Evolutionary conservation across 2,797 vertebrate species (phyloP).

Genomic region (Menidia menidia): DNA sequence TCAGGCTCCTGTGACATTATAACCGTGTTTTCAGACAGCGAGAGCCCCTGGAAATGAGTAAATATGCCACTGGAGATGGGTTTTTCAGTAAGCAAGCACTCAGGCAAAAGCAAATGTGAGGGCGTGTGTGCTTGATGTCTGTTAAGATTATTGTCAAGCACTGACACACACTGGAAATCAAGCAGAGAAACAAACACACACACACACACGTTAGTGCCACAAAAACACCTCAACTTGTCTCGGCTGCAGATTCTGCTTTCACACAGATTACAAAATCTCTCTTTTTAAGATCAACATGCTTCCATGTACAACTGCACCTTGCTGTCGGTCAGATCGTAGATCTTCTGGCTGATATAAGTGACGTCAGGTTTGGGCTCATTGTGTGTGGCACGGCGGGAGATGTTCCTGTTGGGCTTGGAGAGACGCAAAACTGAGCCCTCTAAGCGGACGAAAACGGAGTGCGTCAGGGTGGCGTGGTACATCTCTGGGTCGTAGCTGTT

Average conservation of each 20-base stretch:
- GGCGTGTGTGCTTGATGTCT: slow-evolving; percentile 60
- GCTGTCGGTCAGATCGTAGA: slow-evolving; percentile 94
- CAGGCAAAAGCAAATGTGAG: slow-evolving; percentile 55
- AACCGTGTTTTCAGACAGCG: slow-evolving; percentile 41
- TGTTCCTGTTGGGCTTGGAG: slow-evolving; percentile 96
- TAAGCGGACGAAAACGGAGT: slow-evolving; percentile 93
- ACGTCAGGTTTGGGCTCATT: slow-evolving; percentile 94
- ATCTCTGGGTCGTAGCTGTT: slow-evolving; percentile 95
- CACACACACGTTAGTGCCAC: slow-evolving; percentile 2
- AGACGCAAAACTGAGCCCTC: slow-evolving; percentile 93
- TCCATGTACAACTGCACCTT: slow-evolving; percentile 82
- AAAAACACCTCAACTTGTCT: slow-evolving; percentile 9
- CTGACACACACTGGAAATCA: slow-evolving; percentile 20
- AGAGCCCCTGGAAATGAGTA: slow-evolving; percentile 41
- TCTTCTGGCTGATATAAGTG: slow-evolving; percentile 96
- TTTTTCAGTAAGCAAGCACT: slow-evolving; percentile 48
- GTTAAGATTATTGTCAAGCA: slow-evolving; percentile 39
- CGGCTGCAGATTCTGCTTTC: slow-evolving; percentile 1
- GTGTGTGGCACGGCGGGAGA: slow-evolving; percentile 93
- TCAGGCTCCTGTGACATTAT: slow-evolving; percentile 52
- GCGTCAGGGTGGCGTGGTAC: slow-evolving; percentile 96
- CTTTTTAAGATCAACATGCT: background rate
- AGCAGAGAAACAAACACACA: slow-evolving; percentile 15
- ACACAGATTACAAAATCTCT: slow-evolving; percentile 6
- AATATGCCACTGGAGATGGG: slow-evolving; percentile 58